These are phyloP conservation scores for Lathamus discolor DNA, from an alignment of 2,113 vertebrate species.

Conservation along the genomic window DNA sequence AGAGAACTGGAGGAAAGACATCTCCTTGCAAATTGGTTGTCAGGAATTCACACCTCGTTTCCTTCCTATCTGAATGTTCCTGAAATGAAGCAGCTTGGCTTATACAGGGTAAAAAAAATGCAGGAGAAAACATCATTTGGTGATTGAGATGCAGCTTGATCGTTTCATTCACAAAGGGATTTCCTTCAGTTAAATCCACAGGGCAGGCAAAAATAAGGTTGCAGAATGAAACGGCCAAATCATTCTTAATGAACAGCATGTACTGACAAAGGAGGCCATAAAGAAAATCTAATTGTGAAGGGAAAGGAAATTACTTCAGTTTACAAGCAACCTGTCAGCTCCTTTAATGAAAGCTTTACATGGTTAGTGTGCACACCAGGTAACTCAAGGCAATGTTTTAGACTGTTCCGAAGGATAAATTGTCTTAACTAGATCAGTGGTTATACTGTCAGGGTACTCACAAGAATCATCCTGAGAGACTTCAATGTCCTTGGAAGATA, in stretches of 20 bases:
- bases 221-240: neutral
- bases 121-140: neutral
- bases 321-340: constrained; percentile 32
- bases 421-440: neutral
- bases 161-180: neutral
- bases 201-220: neutral
- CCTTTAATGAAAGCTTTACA: constrained; percentile 43
- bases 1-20: neutral
- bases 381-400: constrained; percentile 8
- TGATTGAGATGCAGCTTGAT: neutral
- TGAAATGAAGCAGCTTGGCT: neutral
- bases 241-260: neutral
- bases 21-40: neutral
- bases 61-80: neutral
- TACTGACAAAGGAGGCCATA: constrained; percentile 13
- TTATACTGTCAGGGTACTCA: neutral
- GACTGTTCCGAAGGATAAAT: neutral
- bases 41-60: neutral
- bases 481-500: neutral
- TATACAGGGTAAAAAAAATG: neutral
- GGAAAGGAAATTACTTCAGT: neutral
- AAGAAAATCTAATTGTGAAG: constrained; percentile 33
- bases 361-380: neutral
- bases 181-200: neutral
- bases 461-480: neutral